Base-by-base conservation (phyloP, 92 coral and sea anemone species). In the Umimayanthus kanabou region DNA sequence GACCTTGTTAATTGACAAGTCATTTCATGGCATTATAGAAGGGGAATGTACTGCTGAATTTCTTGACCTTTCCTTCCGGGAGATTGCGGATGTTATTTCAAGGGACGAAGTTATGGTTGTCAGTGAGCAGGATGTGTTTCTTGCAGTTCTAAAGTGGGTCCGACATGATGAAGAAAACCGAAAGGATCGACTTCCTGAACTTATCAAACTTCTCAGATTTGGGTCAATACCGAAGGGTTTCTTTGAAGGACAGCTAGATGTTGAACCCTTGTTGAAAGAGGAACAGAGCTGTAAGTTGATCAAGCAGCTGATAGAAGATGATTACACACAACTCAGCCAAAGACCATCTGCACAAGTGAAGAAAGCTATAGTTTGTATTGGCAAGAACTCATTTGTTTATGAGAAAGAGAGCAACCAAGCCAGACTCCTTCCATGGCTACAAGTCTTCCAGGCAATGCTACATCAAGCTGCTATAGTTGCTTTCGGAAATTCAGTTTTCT, bases 101-200 rank as follows among this genome's bases (percentile, higher is more conserved):
- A 80, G 89, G 79, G 92, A 90, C 85, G 91, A 90, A 30, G 85
- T 95, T 45, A 91, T 88, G 28, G 94, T 95, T 39, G 89, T 80
- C 50, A 79, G 70, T 20, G 98, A 95, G 78, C 88, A 76, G 22
- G 94, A 95, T 79, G 96, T 92, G 9, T 93, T 88, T 74, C 73
- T 74, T 76, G 93, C 94, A 73, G 92, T 93, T 29, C 39, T 95
- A 39, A 93, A 88, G 71, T 95, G 98, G 98, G 93, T 92, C 0
- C 85, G 76, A 33, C 89, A 91, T 84, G 90, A 94, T 58, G 81
- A 47, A 30, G 67, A 25, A 4, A 74, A 43, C 39, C 92, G 98
- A 29, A 82, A 42, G 0, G 37, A 81, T 15, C 76, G 69, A n/a
- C 86, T 93, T 14, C 91, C 92, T 23, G 86, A 79, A 43, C 84